These are phyloP conservation scores for Cataglyphis albicans DNA, from an alignment of 2,888 invertebrate genomes.

Conservation along the genomic window DNA sequence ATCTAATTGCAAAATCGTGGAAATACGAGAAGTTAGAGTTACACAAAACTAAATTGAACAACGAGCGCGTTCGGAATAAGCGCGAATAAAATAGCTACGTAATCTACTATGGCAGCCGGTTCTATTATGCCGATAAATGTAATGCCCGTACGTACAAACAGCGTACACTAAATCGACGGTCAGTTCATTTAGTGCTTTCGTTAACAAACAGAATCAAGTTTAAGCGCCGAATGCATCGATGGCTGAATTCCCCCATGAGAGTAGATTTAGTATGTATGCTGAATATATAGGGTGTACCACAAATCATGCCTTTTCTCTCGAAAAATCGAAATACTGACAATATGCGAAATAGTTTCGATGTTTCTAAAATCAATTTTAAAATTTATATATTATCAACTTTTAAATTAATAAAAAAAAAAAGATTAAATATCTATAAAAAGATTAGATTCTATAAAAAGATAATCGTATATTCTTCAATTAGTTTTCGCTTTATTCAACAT, in stretches of 20 bases:
- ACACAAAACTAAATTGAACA: constrained; percentile 64
- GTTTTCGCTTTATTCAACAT: background rate
- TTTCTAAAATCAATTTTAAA: background rate
- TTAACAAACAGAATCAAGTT: constrained; percentile 62
- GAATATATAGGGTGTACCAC: background rate
- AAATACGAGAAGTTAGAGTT: constrained; percentile 59
- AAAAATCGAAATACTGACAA: background rate
- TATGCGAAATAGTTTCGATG: background rate
- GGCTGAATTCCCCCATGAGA: constrained; percentile 51
- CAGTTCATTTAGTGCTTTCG: constrained; percentile 59
- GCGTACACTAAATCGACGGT: constrained; percentile 37
- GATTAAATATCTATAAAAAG: background rate
- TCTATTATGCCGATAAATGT: constrained; percentile 56
- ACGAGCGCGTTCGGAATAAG: constrained; percentile 46
- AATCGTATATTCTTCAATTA: background rate
- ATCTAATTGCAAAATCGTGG: constrained; percentile 67
- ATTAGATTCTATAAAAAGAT: background rate
- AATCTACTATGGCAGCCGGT: constrained; percentile 32
- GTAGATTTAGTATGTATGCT: constrained; percentile 8
- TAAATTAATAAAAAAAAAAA: background rate
- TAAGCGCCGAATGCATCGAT: constrained; percentile 38
- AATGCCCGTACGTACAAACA: constrained; percentile 35
- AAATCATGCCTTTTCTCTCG: background rate
- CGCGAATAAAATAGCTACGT: constrained; percentile 40
- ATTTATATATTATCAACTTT: background rate